A percentile compares a stretch with the other conserved stretches of the same genome.
Evolutionary conservation across 2,113 vertebrate genomes (phyloP).

Genomic region (Anser cygnoides): DNA sequence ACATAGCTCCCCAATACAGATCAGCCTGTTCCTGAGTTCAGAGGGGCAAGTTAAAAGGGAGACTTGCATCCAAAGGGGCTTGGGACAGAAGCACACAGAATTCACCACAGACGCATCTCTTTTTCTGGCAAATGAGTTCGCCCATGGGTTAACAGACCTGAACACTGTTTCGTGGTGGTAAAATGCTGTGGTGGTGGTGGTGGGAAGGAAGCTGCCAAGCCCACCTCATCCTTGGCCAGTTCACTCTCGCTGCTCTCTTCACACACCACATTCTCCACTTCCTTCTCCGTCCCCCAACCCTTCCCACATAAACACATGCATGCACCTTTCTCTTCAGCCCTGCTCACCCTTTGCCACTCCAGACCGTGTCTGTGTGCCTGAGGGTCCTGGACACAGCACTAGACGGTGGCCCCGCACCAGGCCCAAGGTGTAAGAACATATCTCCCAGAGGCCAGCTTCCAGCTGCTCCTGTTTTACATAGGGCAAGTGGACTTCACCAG

Average conservation of each 20-base stretch:
- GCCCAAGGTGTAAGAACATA: fast-evolving
- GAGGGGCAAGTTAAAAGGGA: not conserved
- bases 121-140: not conserved
- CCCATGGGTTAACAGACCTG: not conserved
- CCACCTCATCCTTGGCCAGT: not conserved
- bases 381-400: fast-evolving
- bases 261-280: not conserved
- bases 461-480: not conserved
- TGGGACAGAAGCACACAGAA: not conserved
- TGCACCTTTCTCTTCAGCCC: not conserved
- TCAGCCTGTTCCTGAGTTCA: not conserved
- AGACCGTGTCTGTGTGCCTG: not conserved
- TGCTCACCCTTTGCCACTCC: not conserved
- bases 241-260: not conserved
- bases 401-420: fast-evolving
- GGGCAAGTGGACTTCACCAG: not conserved
- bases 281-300: not conserved
- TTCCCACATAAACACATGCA: not conserved
- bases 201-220: slow-evolving; percentile 1
- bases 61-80: not conserved
- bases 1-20: not conserved
- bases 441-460: not conserved
- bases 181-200: not conserved
- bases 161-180: not conserved
- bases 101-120: not conserved